Evolutionary conservation across 2,113 vertebrate genomes (phyloP), one percentile per base, ranked within the genome.

Genomic region (Sander lucioperca): DNA sequence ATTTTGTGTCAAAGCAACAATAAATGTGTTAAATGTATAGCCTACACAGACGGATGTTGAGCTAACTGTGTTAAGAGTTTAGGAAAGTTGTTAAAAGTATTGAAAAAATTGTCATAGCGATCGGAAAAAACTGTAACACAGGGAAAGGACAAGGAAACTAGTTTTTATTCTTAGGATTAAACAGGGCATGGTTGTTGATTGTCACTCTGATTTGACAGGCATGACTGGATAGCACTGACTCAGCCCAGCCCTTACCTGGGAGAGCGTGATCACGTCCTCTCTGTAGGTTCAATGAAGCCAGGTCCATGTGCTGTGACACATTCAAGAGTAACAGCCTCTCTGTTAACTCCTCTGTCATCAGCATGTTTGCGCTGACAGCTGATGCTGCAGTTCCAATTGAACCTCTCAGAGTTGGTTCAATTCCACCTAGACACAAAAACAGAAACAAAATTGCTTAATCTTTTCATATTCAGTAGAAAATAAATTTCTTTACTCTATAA

Each of bases 211-310:
- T 78, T 69, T 77, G 12, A 43, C 36, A 75, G 66, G 43, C 54
- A 66, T 43, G 16, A 3, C 13, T n/a, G 14, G 59, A n/a, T 25
- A 19, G 16, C 43, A 0, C 21, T 16, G 13, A 19, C 27, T 23
- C 8, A 50, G 66, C 19, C 21, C 13, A 15, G 18, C 15, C 13
- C 78, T 86, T 63, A 98, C 98, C 98, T 95, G 97, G 97, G 9
- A 99, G 96, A 12, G 95, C 98, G 0, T 99, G 98, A 83, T 99
- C 98, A 36, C 97, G 95, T 63, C 97, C 98, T 43, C 98, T 94
- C 92, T 99, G 98, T 80, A 99, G 95, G 92, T 99, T 97, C 58
- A 99, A 66, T 0, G 98, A 96, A 0, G 97, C 96, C 93, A 99
- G 93, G 86, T 99, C 98, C 91, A 97, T 82, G 23, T 95, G 85